Conservation (phyloP, 2,797 vertebrate genomes). For the Bucorvus abyssinicus region DNA sequence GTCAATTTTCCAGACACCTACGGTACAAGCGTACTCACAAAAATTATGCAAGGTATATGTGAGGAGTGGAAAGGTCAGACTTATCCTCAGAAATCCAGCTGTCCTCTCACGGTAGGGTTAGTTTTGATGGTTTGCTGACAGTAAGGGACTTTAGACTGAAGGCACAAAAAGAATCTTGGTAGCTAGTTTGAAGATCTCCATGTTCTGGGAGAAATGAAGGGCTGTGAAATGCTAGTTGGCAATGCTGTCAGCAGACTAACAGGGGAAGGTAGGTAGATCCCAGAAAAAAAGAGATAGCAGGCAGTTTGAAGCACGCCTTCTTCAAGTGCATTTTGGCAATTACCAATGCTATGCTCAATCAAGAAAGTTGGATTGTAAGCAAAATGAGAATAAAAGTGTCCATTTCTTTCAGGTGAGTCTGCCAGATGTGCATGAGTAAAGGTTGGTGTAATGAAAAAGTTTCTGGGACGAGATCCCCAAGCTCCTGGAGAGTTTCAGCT, state of each 20-base stretch:
- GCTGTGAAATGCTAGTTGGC: background rate
- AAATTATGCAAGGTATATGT: background rate
- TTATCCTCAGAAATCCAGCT: background rate
- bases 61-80: background rate
- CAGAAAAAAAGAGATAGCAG: background rate
- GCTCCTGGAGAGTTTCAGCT: background rate
- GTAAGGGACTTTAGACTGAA: background rate
- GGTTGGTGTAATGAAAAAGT: background rate
- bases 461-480: background rate
- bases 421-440: background rate
- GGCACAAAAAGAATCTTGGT: background rate
- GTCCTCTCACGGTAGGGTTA: background rate
- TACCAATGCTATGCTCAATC: background rate
- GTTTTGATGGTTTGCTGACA: background rate
- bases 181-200: background rate
- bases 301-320: background rate
- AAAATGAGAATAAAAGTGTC: background rate
- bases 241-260: background rate
- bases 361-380: background rate
- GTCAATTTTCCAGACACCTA: background rate
- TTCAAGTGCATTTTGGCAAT: background rate
- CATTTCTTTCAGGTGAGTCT: background rate
- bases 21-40: background rate
- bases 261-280: background rate
- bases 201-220: fast-evolving